Evolutionary conservation across 2,888 invertebrate species (phyloP).

Genomic region (Silvanus unidentatus): DNA sequence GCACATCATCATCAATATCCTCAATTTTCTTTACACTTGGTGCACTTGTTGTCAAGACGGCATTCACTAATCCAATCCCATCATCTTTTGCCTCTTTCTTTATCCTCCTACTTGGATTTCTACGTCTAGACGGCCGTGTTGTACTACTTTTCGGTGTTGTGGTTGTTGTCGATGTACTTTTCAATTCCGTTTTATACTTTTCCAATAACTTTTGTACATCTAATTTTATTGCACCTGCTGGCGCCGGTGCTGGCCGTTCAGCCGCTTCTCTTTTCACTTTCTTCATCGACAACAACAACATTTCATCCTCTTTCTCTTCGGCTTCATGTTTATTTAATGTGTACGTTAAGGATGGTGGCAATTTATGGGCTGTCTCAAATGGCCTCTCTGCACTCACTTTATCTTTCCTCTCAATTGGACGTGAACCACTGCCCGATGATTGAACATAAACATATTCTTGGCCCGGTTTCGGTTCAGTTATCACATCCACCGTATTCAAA

Average conservation of each 20-base stretch:
- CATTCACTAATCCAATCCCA: slow-evolving; percentile 24
- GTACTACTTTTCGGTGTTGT: slow-evolving; percentile 18
- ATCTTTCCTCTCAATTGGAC: slow-evolving; percentile 39
- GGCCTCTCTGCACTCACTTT: slow-evolving; percentile 33
- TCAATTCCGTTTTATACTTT: slow-evolving; percentile 37
- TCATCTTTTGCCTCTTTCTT: slow-evolving; percentile 36
- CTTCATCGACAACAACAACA: slow-evolving; percentile 24
- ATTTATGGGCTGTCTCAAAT: slow-evolving; percentile 70
- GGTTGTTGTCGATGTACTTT: slow-evolving; percentile 25
- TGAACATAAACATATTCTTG: slow-evolving; percentile 63
- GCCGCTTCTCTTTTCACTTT: slow-evolving; percentile 31
- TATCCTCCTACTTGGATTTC: slow-evolving; percentile 19
- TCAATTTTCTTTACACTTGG: too few relatives aligned
- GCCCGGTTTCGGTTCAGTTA: slow-evolving; percentile 59
- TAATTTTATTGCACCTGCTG: slow-evolving; percentile 40
- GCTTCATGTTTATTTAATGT: slow-evolving; percentile 36
- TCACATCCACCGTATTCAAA: slow-evolving; percentile 42
- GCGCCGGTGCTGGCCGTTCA: slow-evolving; percentile 38
- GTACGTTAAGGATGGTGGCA: slow-evolving; percentile 50
- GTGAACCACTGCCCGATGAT: slow-evolving; percentile 38
- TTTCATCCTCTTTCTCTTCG: slow-evolving; percentile 31
- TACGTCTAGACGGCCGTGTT: slow-evolving; percentile 12
- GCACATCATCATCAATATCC: slow-evolving; percentile 29
- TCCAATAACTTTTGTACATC: slow-evolving; percentile 35
- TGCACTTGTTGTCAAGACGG: slow-evolving; percentile 42